Conservation (phyloP, 1,140 invertebrate genomes). For the Papilio polyxenes region DNA sequence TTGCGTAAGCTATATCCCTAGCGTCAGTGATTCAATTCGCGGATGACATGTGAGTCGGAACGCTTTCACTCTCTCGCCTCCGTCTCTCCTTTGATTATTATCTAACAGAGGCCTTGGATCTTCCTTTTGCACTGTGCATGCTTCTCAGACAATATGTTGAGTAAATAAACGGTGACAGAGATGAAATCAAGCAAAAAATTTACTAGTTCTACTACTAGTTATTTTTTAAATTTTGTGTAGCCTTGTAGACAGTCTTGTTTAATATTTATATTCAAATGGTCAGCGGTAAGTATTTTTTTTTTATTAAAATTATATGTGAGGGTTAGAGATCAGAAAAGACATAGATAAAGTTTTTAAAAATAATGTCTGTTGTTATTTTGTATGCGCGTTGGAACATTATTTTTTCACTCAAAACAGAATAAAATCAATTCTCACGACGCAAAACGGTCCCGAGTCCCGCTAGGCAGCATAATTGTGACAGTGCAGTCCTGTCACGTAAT, state of each 20-base stretch:
- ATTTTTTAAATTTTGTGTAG: neutral
- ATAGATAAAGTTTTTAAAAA: neutral
- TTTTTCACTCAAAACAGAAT: constrained; percentile 17
- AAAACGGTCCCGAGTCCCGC: constrained; percentile 50
- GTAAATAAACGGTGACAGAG: neutral
- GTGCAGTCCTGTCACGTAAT: constrained; percentile 64
- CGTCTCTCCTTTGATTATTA: constrained; percentile 60
- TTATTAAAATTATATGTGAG: neutral
- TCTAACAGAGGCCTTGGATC: constrained; percentile 50
- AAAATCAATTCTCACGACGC: constrained; percentile 33
- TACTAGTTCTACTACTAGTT: neutral
- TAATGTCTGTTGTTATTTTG: neutral
- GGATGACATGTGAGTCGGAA: constrained; percentile 67
- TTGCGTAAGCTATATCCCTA: neutral
- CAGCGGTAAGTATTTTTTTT: neutral
- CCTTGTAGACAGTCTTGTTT: neutral
- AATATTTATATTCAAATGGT: neutral
- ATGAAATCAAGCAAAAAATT: neutral
- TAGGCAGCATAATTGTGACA: constrained; percentile 56
- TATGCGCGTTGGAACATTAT: constrained; percentile 2
- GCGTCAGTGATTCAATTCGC: constrained; percentile 42
- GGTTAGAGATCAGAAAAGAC: neutral
- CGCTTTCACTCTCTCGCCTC: constrained; percentile 69
- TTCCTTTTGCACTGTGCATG: neutral
- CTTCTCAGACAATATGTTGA: neutral